These are phyloP conservation scores for Ctenochaetus hawaiiensis DNA, from an alignment of 2,797 vertebrate species.

Conservation along the genomic window DNA sequence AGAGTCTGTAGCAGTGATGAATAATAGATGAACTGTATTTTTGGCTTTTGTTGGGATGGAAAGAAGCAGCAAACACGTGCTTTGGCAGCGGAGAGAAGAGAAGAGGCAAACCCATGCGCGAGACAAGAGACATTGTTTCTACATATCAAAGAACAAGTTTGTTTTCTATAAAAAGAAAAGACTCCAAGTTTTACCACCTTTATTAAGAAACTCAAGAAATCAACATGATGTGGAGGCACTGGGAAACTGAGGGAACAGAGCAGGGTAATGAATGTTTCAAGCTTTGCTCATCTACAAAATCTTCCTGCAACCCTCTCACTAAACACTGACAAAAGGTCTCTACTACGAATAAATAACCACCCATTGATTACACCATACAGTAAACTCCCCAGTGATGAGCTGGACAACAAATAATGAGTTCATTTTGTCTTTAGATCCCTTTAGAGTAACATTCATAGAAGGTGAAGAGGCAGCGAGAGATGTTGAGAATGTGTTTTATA, in stretches of 20 bases:
- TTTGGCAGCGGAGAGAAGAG: conserved; percentile 25
- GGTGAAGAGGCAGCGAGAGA: background rate
- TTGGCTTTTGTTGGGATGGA: conserved; percentile 41
- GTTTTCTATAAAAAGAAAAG: background rate
- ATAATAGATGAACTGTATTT: conserved; percentile 62
- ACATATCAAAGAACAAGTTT: background rate
- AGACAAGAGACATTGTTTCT: background rate
- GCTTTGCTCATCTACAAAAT: background rate
- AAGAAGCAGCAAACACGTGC: conserved; percentile 17
- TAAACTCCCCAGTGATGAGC: conserved; percentile 5
- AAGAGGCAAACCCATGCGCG: conserved; percentile 6
- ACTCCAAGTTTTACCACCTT: background rate
- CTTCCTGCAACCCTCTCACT: background rate
- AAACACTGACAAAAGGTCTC: background rate
- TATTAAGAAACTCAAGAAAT: background rate
- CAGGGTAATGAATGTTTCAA: background rate
- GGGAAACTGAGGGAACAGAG: background rate
- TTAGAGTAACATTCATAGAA: background rate
- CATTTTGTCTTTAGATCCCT: background rate
- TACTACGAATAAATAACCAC: conserved; percentile 5
- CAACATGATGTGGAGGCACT: background rate
- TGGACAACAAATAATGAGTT: conserved; percentile 4
- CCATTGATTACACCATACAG: background rate
- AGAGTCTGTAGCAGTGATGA: conserved; percentile 46
- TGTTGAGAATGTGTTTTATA: background rate